Evolutionary conservation across 2,113 vertebrate species (phyloP), one percentile per base, ranked within the genome.

Genomic region (Halcyon malimbica): DNA sequence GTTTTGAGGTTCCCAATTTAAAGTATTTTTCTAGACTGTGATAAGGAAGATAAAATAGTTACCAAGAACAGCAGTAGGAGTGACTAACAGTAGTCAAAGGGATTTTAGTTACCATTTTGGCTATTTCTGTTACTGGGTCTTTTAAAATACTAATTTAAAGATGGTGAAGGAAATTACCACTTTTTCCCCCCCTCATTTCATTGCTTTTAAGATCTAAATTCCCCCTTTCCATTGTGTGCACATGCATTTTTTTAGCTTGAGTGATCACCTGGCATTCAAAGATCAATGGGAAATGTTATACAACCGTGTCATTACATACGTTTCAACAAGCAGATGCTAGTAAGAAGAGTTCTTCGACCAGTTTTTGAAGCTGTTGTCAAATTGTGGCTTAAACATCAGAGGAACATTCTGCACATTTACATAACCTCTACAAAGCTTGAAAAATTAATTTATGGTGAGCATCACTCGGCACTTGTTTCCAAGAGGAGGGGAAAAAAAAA

Each of bases 291-390:
- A 71, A 89, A n/a, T 54, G 46, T 89, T 95, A 68, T 82, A 94
- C 96, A 93, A 39, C 91, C 91, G 57, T 95, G 95, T 94, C 91
- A 56, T 95, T 93, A 89, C 89, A 93, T 35, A 50, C 65, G 91
- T 95, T 95, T 96, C 96, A 94, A 91, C 86, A 91, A 94, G 83
- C 94, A 96, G 96, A 95, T 93, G 92, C 77, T 95, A 54, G 84
- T n/a, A 91, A 70, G 77, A 92, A 48, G 31, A 96, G 59, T 91
- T 89, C 91, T 96, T 89, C 0, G 82, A 95, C 92, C 93, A 94
- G 13, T 91, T 96, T 95, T 93, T 94, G 89, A 95, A 93, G 83
- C 94, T 84, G 87, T 94, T 92, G 94, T 96, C 94, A 95, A 82
- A 95, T 63, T 67, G 67, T 93, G 83, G 90, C 81, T 95, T 94